Evolutionary conservation across 2,888 invertebrate genomes (phyloP).

Genomic region (Limnephilus lunatus): DNA sequence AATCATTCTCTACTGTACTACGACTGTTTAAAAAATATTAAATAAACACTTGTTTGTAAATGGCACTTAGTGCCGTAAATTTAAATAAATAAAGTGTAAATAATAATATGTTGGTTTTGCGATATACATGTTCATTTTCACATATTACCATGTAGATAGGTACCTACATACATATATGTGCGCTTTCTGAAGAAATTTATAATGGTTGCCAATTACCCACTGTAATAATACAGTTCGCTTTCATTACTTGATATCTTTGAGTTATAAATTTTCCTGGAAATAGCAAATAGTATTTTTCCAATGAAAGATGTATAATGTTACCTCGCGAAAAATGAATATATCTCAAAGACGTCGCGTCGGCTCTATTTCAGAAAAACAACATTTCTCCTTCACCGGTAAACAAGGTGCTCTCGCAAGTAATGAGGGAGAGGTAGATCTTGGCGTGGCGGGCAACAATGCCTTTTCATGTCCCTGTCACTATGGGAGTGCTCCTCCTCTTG

Average conservation of each 20-base stretch:
- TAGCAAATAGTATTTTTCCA: not conserved
- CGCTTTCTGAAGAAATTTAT: not conserved
- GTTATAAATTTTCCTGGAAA: not conserved
- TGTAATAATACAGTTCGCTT: not conserved
- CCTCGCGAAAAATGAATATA: not conserved
- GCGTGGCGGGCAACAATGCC: conserved; percentile 54
- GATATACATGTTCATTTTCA: too few relatives aligned
- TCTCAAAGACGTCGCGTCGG: not conserved
- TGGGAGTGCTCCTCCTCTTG: not conserved
- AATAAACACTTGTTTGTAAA: too few relatives aligned
- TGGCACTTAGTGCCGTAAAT: too few relatives aligned
- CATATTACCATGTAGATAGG: not conserved
- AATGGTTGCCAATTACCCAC: not conserved
- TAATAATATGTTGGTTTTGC: too few relatives aligned
- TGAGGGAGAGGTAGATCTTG: conserved; percentile 60
- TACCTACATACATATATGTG: not conserved
- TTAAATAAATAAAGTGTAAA: too few relatives aligned
- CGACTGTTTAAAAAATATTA: too few relatives aligned
- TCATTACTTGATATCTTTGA: not conserved
- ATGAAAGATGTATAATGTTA: not conserved
- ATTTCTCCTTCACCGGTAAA: not conserved
- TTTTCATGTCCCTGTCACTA: conserved; percentile 36
- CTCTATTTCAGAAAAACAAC: not conserved
- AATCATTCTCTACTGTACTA: too few relatives aligned
- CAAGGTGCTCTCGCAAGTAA: conserved; percentile 46